phyloP scores from a whole-genome alignment of 2,888 invertebrate species.

The Neuroscelio doddi region DNA sequence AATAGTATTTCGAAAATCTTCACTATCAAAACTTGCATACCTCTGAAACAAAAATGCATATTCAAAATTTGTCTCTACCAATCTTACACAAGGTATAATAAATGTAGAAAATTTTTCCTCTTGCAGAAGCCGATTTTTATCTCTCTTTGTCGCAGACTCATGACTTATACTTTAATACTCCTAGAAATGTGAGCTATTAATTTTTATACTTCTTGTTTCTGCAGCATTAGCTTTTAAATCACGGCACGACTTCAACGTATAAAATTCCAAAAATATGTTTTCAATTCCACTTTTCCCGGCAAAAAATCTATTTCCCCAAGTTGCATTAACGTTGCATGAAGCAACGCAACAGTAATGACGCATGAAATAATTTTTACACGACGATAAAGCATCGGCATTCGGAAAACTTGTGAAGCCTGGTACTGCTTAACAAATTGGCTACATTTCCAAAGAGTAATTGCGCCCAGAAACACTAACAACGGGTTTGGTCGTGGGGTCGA shows the following conservation, averaged over 20 bases:
- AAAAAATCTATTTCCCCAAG: too few species aligned
- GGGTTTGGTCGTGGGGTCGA: background rate
- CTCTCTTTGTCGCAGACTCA: conserved; percentile 19
- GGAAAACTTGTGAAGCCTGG: too few species aligned
- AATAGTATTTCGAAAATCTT: too few species aligned
- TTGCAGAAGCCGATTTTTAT: conserved; percentile 23
- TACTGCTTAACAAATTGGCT: background rate
- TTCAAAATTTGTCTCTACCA: conserved; percentile 7
- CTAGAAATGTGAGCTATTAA: conserved; percentile 22
- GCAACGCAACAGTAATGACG: too few species aligned
- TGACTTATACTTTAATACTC: conserved; percentile 22
- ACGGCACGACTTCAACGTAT: too few species aligned
- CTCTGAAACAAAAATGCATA: conserved; percentile 3
- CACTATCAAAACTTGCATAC: too few species aligned
- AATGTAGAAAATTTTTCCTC: conserved; percentile 24
- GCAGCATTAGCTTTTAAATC: too few species aligned
- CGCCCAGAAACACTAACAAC: conserved; percentile 17
- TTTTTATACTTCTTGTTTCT: conserved; percentile 25
- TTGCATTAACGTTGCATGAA: too few species aligned
- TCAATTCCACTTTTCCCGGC: too few species aligned
- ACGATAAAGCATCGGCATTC: too few species aligned
- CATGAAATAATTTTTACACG: too few species aligned
- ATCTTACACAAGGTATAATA: background rate
- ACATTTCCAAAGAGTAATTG: background rate
- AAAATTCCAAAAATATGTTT: too few species aligned